Evolutionary conservation across 2,888 invertebrate species (phyloP).

Genomic region (Candidula unifasciata): DNA sequence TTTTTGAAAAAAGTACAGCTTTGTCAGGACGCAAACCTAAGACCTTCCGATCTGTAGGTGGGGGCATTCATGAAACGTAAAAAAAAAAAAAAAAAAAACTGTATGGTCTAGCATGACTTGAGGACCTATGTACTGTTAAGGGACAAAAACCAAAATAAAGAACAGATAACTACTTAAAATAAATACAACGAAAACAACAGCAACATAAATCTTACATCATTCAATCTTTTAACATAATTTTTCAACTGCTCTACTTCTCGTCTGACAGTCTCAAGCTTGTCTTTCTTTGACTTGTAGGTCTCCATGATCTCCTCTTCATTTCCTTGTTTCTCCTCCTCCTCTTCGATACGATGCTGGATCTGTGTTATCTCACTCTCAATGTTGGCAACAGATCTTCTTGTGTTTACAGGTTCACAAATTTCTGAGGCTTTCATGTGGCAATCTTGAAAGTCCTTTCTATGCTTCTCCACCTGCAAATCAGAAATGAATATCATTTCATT

Average conservation of each 20-base stretch:
- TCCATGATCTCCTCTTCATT: constrained; percentile 42
- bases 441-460: constrained; percentile 57
- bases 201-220: constrained; percentile 36
- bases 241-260: constrained; percentile 41
- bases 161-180: not conserved
- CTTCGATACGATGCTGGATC: constrained; percentile 68
- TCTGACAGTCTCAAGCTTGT: constrained; percentile 23
- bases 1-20: no score
- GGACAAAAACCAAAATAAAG: no score
- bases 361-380: constrained; percentile 75
- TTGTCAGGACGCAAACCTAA: no score
- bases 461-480: constrained; percentile 39
- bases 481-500: constrained; percentile 60
- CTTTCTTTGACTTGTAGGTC: constrained; percentile 40
- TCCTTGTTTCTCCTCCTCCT: constrained; percentile 73
- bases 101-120: no score
- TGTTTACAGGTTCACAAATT: constrained; percentile 70
- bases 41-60: no score
- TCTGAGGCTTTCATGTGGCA: constrained; percentile 67
- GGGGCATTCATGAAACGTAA: no score
- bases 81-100: no score
- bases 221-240: constrained; percentile 34
- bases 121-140: no score
- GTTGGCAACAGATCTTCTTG: constrained; percentile 65
- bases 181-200: not conserved